A percentile compares a stretch with the other conserved stretches of the same genome.
Conservation (phyloP, 2,113 vertebrate species). For the Ardeotis arabs region DNA sequence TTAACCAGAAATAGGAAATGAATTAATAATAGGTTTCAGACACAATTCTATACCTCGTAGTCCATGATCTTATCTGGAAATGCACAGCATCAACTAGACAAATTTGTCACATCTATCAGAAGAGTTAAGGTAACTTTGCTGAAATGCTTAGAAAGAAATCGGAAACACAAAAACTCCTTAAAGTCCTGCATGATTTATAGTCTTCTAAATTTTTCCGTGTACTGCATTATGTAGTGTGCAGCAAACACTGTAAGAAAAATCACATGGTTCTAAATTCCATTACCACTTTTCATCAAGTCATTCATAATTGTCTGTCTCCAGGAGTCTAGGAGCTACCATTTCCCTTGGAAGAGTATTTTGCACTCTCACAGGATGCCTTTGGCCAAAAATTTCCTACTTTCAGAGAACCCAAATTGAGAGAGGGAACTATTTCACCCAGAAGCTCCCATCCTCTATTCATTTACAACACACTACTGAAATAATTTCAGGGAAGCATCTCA, state of each 20-base stretch:
- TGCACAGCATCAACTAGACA: not conserved
- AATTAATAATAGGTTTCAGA: slow-evolving; percentile 6
- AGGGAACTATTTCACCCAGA: not conserved
- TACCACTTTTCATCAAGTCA: slow-evolving; percentile 37
- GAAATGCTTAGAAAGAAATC: slow-evolving; percentile 6
- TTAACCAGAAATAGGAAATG: not conserved
- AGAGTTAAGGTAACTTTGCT: slow-evolving; percentile 26
- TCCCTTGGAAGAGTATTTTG: not conserved
- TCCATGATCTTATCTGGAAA: slow-evolving; percentile 7
- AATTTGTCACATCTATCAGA: slow-evolving; percentile 17
- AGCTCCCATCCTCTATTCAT: not conserved
- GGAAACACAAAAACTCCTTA: not conserved
- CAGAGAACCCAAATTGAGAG: not conserved
- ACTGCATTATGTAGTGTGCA: not conserved
- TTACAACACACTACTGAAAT: not conserved
- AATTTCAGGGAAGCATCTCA: not conserved
- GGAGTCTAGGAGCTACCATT: not conserved
- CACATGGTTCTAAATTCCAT: slow-evolving; percentile 49
- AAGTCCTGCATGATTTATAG: slow-evolving; percentile 54
- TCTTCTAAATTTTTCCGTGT: slow-evolving; percentile 6
- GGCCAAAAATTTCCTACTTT: not conserved
- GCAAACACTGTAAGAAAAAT: slow-evolving; percentile 2
- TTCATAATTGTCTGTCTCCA: slow-evolving; percentile 40
- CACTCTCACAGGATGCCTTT: not conserved
- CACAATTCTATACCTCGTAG: not conserved